Evolutionary conservation across 1,140 invertebrate species (phyloP), one percentile per base, ranked within the genome.

Genomic region (Sarcophaga bullata): DNA sequence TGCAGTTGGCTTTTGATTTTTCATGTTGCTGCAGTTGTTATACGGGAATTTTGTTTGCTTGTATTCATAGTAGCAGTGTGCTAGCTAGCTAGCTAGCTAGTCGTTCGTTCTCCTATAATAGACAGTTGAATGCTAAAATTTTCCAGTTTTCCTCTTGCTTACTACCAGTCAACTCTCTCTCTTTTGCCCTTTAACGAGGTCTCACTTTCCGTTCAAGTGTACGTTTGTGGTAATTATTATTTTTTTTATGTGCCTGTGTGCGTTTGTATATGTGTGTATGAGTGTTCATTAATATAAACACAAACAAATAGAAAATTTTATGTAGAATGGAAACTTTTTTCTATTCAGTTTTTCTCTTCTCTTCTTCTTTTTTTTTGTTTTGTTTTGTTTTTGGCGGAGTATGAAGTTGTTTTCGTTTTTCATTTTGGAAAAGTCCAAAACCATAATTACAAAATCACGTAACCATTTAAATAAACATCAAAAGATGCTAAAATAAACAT

Each of bases 381-480:
- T n/a, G n/a, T n/a, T n/a, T n/a, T n/a, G n/a, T 37, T 37, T 37
- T 37, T 37, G 25, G 25, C 25, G 25, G 25, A 37, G 25, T 37
- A 37, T 37, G 25, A 37, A 37, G 25, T 37, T 37, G 25, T 37
- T 37, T 37, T 37, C 25, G 11, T 58, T 58, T 58, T 58, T 13
- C n/a, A n/a, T 58, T 68, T 68, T 68, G 17, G 1, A 68, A 58
- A 58, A 68, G 62, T 68, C 62, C 62, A 68, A 47, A 76, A 76
- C 83, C 86, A 86, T 88, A 88, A 87, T 87, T 87, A 87, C 86
- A 85, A 86, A 87, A 88, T 87, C 86, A 87, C 86, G 85, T 85
- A 86, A 84, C 87, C 86, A 88, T 88, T 87, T 86, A 88, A 88
- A 87, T 87, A 86, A 85, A 87, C 86, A 86, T 87, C 83, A 86